Evolutionary conservation across 2,113 vertebrate genomes (phyloP).

Genomic region (Misgurnus mizolepis): DNA sequence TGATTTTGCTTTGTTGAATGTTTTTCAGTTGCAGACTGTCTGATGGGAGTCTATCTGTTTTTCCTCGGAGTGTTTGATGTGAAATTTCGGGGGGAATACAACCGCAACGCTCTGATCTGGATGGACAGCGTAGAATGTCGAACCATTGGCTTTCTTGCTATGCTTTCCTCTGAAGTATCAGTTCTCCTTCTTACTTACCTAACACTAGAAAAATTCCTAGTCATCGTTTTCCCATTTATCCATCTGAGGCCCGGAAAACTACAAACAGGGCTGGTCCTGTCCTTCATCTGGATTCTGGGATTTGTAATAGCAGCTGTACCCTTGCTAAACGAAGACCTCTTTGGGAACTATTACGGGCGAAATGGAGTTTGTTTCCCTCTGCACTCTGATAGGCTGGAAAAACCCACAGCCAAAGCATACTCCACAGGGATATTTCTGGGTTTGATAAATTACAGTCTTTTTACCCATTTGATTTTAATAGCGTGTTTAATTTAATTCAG

Average conservation of each 20-base stretch:
- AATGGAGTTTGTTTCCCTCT: constrained; percentile 86
- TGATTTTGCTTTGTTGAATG: background rate
- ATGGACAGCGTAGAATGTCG: constrained; percentile 81
- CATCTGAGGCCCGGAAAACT: constrained; percentile 75
- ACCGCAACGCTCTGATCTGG: constrained; percentile 81
- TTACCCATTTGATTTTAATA: background rate
- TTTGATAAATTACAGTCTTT: constrained; percentile 61
- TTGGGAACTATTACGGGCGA: constrained; percentile 85
- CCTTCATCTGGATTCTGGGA: constrained; percentile 77
- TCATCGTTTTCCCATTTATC: constrained; percentile 84
- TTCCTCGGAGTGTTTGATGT: constrained; percentile 81
- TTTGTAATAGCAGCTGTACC: constrained; percentile 79
- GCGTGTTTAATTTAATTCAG: background rate
- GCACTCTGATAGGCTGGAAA: constrained; percentile 81
- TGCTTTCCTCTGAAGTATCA: constrained; percentile 84
- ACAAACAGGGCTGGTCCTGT: constrained; percentile 72
- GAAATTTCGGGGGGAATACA: constrained; percentile 81
- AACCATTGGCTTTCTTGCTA: constrained; percentile 79
- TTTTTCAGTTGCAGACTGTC: constrained; percentile 80
- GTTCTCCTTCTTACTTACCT: constrained; percentile 83
- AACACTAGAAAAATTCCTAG: constrained; percentile 84
- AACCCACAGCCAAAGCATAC: constrained; percentile 77
- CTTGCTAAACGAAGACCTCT: constrained; percentile 77
- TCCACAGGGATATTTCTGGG: constrained; percentile 86
- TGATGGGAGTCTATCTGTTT: constrained; percentile 87